Conservation (phyloP, 1,140 invertebrate species). For the Grapholita molesta region DNA sequence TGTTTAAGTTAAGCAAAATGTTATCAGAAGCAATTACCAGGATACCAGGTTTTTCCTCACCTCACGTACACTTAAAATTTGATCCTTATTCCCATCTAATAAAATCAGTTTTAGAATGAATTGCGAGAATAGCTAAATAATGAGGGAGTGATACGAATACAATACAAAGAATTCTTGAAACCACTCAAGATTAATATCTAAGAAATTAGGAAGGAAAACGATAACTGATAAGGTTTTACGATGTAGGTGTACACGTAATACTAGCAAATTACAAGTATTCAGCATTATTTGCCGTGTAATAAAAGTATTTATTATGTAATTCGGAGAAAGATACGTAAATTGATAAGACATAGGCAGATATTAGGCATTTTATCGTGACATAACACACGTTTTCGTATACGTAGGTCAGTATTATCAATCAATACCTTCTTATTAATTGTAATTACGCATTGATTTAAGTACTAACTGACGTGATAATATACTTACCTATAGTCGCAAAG, state of each 20-base stretch:
- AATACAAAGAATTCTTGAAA: not conserved
- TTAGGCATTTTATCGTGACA: not conserved
- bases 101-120: not conserved
- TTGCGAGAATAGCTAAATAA: too few relatives aligned
- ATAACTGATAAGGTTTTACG: not conserved
- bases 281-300: not conserved
- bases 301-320: not conserved
- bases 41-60: too few relatives aligned
- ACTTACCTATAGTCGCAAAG: too few relatives aligned
- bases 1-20: too few relatives aligned
- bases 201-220: not conserved
- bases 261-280: not conserved
- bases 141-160: too few relatives aligned
- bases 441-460: too few relatives aligned
- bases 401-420: not conserved
- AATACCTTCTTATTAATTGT: too few relatives aligned
- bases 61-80: too few relatives aligned
- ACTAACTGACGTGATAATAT: too few relatives aligned
- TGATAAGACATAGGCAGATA: not conserved
- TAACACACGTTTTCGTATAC: not conserved
- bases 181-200: not conserved
- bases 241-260: not conserved
- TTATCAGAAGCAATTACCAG: too few relatives aligned
- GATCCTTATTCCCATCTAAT: not conserved
- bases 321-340: not conserved